Evolutionary conservation across 2,113 vertebrate species (phyloP), one percentile per base, ranked within the genome.

Genomic region (Madoqua kirkii): DNA sequence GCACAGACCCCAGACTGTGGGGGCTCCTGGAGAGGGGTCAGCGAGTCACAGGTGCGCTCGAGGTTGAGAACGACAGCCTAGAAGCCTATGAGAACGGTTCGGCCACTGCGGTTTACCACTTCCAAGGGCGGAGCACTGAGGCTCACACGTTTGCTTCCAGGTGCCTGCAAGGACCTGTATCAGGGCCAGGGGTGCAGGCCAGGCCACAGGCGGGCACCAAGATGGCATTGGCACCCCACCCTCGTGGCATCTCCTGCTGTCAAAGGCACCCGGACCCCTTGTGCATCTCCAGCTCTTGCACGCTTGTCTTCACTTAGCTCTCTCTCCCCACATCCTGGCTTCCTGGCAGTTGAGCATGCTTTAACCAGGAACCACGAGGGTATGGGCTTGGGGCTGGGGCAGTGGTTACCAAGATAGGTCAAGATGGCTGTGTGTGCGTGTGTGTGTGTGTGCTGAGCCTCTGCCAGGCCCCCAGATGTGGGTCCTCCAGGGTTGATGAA

Each of bases 31-130:
- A 27, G 27, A 54, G 17, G 43, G 59, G 13, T 3, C 6, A n/a
- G 33, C 33, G 16, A 25, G 31, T 17, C 67, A 64, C 64, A 48
- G 88, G 50, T 74, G 76, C 16, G 8, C 74, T 71, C 0, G 0
- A 23, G 15, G 52, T 59, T 59, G 59, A 84, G 23, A 83, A 15
- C 78, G 64, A 87, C 92, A 67, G 91, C 50, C 87, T 64, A 40
- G 87, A 78, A 89, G 81, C 87, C 86, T 91, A 7, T 27, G 78
- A 43, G 76, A 96, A 97, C 94, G 96, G 90, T 96, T 96, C 7
- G 17, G n/a, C 97, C 31, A 5, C 79, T 59, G 91, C 50, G 84
- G 96, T 88, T 95, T 71, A 84, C 95, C 96, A 43, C 96, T 97
- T 96, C 84, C 54, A 4, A 90, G 96, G 90, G 74, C 0, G 27